phyloP scores from a whole-genome alignment of 2,113 vertebrate species.

The Peromyscus maniculatus region DNA sequence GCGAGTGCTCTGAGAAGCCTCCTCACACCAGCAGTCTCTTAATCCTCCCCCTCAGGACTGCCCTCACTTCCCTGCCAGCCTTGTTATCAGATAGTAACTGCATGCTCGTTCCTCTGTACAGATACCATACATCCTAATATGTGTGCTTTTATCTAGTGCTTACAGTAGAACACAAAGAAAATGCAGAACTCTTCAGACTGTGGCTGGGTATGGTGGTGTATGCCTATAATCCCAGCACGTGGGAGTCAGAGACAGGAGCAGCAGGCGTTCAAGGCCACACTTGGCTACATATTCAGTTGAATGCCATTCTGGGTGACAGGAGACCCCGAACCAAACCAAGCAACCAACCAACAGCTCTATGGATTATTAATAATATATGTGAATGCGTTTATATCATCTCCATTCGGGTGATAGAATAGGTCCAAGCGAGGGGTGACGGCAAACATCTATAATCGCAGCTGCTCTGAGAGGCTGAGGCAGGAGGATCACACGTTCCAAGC shows the following conservation, averaged over 20 bases:
- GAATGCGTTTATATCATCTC: neutral
- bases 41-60: neutral
- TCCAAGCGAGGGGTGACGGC: neutral
- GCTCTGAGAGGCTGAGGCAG: neutral
- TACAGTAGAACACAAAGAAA: constrained; percentile 18
- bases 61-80: neutral
- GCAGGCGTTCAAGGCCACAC: neutral
- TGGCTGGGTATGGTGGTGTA: neutral
- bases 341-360: neutral
- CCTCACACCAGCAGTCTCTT: fast-evolving
- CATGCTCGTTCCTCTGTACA: neutral
- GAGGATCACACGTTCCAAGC: neutral
- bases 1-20: neutral
- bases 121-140: neutral
- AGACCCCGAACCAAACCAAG: neutral
- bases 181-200: neutral
- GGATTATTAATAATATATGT: neutral
- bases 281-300: neutral
- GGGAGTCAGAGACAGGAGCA: neutral
- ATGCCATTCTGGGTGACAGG: neutral
- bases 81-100: neutral
- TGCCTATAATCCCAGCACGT: neutral
- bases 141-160: neutral
- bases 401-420: neutral
- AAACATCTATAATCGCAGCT: neutral